Percentiles rank a stretch among this genome's conserved stretches.
Conservation (phyloP, 2,888 invertebrate species). For the Dorcus hopei region DNA sequence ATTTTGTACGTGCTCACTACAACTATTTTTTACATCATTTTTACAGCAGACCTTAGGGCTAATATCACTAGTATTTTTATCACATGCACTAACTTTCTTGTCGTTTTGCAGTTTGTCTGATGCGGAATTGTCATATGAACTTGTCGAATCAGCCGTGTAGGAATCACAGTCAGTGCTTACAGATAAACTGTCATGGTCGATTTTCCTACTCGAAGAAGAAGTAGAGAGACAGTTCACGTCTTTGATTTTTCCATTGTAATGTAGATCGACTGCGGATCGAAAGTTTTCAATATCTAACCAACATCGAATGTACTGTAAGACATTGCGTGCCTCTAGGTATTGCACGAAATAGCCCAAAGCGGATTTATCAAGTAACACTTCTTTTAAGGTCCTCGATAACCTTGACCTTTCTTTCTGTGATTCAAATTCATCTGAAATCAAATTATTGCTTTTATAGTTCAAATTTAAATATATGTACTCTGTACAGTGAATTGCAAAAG, state of each 20-base stretch:
- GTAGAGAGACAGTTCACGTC: conserved; percentile 22
- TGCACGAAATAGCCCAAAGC: conserved; percentile 82
- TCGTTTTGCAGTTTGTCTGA: conserved; percentile 11
- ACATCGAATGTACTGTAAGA: conserved; percentile 65
- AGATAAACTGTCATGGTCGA: conserved; percentile 48
- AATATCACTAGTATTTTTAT: conserved; percentile 41
- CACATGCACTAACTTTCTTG: conserved; percentile 31
- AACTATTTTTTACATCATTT: conserved; percentile 22
- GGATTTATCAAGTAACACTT: conserved; percentile 74
- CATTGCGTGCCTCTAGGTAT: conserved; percentile 76
- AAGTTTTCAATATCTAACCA: conserved; percentile 75
- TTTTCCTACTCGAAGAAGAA: conserved; percentile 31
- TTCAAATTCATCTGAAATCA: conserved; percentile 37
- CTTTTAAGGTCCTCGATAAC: conserved; percentile 70
- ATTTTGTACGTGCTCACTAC: conserved; percentile 12
- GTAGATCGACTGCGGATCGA: conserved; percentile 45
- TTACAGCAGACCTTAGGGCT: conserved; percentile 33
- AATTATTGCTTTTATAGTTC: not conserved
- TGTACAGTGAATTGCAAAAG: too few relatives aligned
- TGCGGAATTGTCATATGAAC: conserved; percentile 41
- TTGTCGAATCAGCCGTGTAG: conserved; percentile 43
- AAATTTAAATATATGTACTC: too few relatives aligned
- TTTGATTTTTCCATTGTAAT: conserved; percentile 8
- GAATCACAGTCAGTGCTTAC: conserved; percentile 50
- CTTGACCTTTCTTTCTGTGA: conserved; percentile 51